phyloP scores from a whole-genome alignment of 2,113 vertebrate species.

The Alligator sinensis region DNA sequence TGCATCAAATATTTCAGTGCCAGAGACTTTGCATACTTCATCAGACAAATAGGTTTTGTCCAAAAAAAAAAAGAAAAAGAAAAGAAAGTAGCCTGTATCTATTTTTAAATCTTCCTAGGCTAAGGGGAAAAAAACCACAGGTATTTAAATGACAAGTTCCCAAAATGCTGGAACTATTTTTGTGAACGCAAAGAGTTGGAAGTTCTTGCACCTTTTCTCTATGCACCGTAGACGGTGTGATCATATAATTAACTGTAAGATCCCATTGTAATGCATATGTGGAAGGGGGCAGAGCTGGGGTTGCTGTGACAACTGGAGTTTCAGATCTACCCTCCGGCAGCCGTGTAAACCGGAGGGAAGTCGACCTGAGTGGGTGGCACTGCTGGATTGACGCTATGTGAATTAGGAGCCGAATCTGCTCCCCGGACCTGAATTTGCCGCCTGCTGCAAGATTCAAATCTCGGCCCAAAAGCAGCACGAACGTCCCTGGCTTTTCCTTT shows the following conservation, averaged over 20 bases:
- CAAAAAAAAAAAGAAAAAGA: too few species aligned
- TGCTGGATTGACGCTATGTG: not conserved
- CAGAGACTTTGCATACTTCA: too few species aligned
- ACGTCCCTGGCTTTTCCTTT: not conserved
- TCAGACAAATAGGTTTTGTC: too few species aligned
- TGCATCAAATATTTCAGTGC: too few species aligned
- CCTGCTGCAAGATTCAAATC: not conserved
- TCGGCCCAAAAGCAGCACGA: not conserved
- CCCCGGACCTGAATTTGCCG: not conserved
- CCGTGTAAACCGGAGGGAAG: not conserved
- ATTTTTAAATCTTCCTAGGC: too few species aligned
- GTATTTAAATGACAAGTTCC: not conserved
- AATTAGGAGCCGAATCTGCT: not conserved
- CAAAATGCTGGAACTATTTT: not conserved
- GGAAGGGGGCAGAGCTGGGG: not conserved
- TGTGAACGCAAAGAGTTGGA: not conserved
- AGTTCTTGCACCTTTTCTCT: not conserved
- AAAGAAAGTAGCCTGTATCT: too few species aligned
- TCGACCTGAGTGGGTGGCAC: not conserved
- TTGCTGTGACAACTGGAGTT: not conserved
- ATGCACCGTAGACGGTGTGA: rapidly evolving
- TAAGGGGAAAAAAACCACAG: not conserved
- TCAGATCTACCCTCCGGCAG: not conserved
- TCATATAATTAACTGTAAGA: not conserved
- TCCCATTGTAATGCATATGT: not conserved